A percentile compares a stretch with the other conserved stretches of the same genome.
phyloP scores from a whole-genome alignment of 2,888 invertebrate species.

The Plutella xylostella region DNA sequence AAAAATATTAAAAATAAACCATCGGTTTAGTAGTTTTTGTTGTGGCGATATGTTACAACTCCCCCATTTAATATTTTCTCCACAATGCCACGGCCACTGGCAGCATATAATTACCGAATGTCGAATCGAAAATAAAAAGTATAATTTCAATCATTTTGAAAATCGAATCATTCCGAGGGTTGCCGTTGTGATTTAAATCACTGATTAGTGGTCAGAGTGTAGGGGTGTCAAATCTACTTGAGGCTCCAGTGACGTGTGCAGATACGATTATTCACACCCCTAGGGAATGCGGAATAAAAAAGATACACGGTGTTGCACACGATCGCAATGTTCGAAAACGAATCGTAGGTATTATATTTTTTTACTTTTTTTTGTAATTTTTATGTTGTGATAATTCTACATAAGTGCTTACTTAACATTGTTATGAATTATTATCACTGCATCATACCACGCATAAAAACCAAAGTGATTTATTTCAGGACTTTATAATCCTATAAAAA shows the following conservation, averaged over 20 bases:
- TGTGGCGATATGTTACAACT: conserved; percentile 49
- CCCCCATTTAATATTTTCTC: conserved; percentile 19
- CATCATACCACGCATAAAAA: no score
- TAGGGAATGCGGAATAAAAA: conserved; percentile 32
- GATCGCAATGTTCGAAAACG: no score
- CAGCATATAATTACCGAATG: no score
- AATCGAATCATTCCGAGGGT: conserved; percentile 1
- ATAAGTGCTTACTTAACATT: no score
- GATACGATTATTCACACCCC: conserved; percentile 56
- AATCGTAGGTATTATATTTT: no score
- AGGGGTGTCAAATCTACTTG: conserved; percentile 41
- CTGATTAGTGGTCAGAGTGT: conserved; percentile 46
- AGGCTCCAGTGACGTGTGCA: conserved; percentile 46
- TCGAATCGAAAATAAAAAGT: background rate
- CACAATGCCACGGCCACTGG: no score
- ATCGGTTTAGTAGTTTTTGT: conserved; percentile 42
- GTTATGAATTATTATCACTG: no score
- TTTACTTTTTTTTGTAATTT: no score
- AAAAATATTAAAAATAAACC: no score
- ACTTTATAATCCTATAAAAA: no score
- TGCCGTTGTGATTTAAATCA: conserved; percentile 21
- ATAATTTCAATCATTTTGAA: background rate
- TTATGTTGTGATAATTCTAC: no score
- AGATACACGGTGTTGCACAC: conserved; percentile 23
- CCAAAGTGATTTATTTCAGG: no score